These are phyloP conservation scores for Cyprinodon diabolis DNA, from an alignment of 2,797 vertebrate species.

Conservation along the genomic window DNA sequence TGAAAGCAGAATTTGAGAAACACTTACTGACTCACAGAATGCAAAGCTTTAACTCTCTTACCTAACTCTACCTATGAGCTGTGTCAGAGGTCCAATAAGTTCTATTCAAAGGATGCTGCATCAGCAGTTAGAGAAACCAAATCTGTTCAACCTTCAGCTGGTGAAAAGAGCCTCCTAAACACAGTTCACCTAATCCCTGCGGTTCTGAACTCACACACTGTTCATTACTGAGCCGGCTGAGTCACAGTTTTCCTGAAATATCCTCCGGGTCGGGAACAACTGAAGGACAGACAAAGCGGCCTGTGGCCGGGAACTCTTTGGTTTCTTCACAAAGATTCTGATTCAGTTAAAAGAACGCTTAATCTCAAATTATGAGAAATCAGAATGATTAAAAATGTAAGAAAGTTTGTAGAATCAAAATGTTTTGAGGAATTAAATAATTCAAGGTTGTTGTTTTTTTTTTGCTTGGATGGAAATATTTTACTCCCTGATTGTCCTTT, in stretches of 20 bases:
- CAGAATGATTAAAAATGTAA: not conserved
- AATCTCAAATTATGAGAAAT: no score
- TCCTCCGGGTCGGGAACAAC: not conserved
- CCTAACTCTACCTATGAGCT: constrained; percentile 4
- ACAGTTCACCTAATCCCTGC: not conserved
- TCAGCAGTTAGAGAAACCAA: not conserved
- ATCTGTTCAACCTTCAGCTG: not conserved
- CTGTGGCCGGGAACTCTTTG: not conserved
- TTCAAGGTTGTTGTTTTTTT: no score
- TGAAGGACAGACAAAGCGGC: constrained; percentile 16
- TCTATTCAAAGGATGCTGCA: not conserved
- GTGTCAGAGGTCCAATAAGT: constrained; percentile 22
- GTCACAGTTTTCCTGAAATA: constrained; percentile 23
- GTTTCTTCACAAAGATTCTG: constrained; percentile 20
- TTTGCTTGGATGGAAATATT: no score
- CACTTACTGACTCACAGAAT: constrained; percentile 46
- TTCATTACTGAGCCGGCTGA: constrained; percentile 13
- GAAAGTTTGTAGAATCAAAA: not conserved
- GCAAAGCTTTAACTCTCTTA: constrained; percentile 25
- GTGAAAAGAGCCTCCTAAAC: not conserved
- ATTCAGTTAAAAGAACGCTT: not conserved
- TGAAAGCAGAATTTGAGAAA: constrained; percentile 27
- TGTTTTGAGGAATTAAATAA: no score
- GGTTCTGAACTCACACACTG: not conserved
- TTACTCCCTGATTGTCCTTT: no score